These are phyloP conservation scores for Sarcoramphus papa DNA, from an alignment of 2,797 vertebrate genomes.

Conservation along the genomic window DNA sequence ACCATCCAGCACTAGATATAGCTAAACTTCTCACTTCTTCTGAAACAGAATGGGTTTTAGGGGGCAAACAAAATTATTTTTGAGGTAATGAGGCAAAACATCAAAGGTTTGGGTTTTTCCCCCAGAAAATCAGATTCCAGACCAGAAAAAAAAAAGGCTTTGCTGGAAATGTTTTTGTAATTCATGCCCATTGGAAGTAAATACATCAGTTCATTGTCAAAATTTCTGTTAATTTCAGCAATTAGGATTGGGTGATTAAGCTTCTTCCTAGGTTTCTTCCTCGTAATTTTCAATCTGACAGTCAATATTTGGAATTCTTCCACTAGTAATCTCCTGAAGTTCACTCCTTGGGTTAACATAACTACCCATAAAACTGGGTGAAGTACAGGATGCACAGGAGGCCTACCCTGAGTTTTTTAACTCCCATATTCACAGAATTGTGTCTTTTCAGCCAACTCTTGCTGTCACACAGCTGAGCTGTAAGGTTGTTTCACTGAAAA, in stretches of 20 bases:
- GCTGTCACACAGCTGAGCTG: neutral
- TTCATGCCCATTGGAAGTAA: neutral
- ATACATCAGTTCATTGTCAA: neutral
- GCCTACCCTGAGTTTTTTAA: neutral
- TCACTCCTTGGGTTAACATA: neutral
- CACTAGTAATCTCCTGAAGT: neutral
- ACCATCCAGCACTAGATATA: neutral
- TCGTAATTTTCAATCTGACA: neutral
- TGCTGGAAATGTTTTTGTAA: neutral
- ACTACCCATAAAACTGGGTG: neutral
- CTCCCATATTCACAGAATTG: neutral
- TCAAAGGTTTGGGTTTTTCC: fast-evolving
- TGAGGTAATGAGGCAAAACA: neutral
- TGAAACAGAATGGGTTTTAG: neutral
- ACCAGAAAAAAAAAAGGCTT: neutral
- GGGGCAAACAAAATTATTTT: neutral
- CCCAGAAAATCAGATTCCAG: neutral
- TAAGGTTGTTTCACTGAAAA: neutral
- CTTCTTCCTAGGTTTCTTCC: neutral
- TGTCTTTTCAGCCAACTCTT: neutral
- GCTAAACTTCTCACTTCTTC: neutral
- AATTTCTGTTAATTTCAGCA: neutral
- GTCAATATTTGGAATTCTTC: neutral
- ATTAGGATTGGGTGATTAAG: neutral
- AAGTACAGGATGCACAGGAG: neutral